A percentile compares a stretch with the other conserved stretches of the same genome.
These are phyloP conservation scores for Orchestes rusci DNA, from an alignment of 2,888 invertebrate species.

Conservation along the genomic window DNA sequence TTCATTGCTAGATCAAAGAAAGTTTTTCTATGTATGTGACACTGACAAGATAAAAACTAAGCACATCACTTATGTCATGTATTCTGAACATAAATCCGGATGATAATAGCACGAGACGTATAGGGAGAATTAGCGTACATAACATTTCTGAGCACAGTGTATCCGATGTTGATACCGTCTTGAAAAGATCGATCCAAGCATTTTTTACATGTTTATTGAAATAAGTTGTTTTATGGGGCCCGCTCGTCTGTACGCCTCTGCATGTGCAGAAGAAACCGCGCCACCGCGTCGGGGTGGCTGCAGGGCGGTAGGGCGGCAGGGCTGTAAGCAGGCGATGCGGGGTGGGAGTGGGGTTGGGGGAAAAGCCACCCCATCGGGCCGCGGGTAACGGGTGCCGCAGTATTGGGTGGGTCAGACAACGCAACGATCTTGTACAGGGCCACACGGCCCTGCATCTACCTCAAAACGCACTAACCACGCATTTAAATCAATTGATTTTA, in stretches of 20 bases:
- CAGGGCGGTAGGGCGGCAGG: slow-evolving; percentile 30
- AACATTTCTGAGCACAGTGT: too few relatives aligned
- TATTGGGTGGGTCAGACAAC: slow-evolving; percentile 47
- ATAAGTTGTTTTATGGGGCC: too few relatives aligned
- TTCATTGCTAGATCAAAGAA: too few relatives aligned
- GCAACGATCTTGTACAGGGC: slow-evolving; percentile 30
- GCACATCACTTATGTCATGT: too few relatives aligned
- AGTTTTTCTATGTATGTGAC: too few relatives aligned
- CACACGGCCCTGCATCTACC: slow-evolving; percentile 25
- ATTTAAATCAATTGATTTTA: slow-evolving; percentile 19
- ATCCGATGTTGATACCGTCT: too few relatives aligned
- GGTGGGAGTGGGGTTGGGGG: slow-evolving; percentile 34
- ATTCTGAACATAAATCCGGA: too few relatives aligned
- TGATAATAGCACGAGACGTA: too few relatives aligned
- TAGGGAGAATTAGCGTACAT: too few relatives aligned
- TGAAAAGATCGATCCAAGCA: too few relatives aligned
- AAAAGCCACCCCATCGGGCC: slow-evolving; percentile 38
- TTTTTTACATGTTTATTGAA: too few relatives aligned
- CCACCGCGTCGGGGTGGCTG: slow-evolving; percentile 27
- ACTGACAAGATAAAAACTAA: too few relatives aligned
- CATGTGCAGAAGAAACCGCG: slow-evolving; percentile 25
- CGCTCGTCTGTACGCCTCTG: slow-evolving; percentile 16
- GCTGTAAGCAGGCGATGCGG: slow-evolving; percentile 34
- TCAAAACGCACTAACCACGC: slow-evolving; percentile 22
- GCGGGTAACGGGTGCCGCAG: slow-evolving; percentile 46